Base-by-base conservation (phyloP, 2,113 vertebrate species). In the Picathartes gymnocephalus region DNA sequence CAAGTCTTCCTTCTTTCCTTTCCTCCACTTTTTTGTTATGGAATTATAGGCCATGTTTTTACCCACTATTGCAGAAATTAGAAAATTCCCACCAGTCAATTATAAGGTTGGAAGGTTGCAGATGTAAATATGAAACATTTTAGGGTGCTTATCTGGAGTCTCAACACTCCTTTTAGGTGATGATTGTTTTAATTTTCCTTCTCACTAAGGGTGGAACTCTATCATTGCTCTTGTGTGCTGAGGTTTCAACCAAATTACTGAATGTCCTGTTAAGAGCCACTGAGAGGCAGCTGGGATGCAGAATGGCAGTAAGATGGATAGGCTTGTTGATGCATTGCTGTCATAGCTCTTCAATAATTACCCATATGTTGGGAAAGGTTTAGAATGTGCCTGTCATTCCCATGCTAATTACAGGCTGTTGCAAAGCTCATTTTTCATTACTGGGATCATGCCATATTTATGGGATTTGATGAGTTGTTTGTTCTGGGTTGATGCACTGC, bases 291-390 rank as follows among this genome's bases (percentile, higher is more conserved):
- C 12, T 30, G 31, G 92, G 95, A 62, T 11, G 20, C 86, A 88
- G 88, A 93, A 69, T 6, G 1, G 8, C 27, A 80, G 40, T 54
- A 79, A 85, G 95, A 93, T 4, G 30, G 54, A 80, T 91, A 53
- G 65, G 45, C 42, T 93, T 96, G 40, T 68, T 96, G 96, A 97
- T 96, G 68, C 60, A 72, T 80, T 92, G 50, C 80, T 96, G 74
- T 95, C 95, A 95, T 50, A 54, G 50, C 88, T 96, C 65, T 96
- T 95, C 93, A 97, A 93, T 98, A 97, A 97, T 96, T 97, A 96
- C 87, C 88, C 93, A 94, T 97, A 96, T 97, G 95, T 86, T 97
- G 71, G 7, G 33, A 92, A 95, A 96, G 87, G 44, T 93, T 98
- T 95, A 87, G 77, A 94, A 96, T 81, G 65, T 74, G 73, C 53